These are phyloP conservation scores for Brachymystax lenok DNA, from an alignment of 2,797 vertebrate species.

Conservation along the genomic window DNA sequence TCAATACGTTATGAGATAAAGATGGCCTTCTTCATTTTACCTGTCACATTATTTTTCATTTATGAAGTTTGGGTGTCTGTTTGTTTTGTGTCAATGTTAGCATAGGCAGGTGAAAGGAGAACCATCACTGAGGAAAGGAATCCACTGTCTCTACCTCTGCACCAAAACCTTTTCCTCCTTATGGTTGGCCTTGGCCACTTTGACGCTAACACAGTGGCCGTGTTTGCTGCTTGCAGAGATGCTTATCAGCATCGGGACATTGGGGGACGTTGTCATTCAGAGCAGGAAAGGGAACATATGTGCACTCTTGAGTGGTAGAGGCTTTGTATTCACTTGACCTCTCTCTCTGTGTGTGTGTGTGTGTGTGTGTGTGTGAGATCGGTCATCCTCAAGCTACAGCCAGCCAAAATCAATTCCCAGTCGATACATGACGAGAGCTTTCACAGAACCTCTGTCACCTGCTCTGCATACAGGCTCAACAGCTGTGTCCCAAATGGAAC, in stretches of 20 bases:
- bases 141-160: neutral
- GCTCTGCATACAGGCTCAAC: constrained; percentile 40
- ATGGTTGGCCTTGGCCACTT: neutral
- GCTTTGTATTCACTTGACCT: neutral
- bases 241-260: neutral
- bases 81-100: constrained; percentile 10
- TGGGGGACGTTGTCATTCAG: constrained; percentile 6
- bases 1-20: too few species aligned
- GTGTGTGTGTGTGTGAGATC: too few species aligned
- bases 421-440: constrained; percentile 31
- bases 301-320: neutral
- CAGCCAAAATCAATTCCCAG: constrained; percentile 53
- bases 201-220: neutral
- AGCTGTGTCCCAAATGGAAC: neutral
- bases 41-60: too few species aligned
- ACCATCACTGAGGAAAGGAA: neutral
- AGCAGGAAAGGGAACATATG: neutral
- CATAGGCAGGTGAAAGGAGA: constrained; percentile 13
- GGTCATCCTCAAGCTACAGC: constrained; percentile 39
- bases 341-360: too few species aligned
- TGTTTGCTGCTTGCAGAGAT: constrained; percentile 11
- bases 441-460: constrained; percentile 50
- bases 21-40: too few species aligned
- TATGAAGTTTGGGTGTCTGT: constrained; percentile 6
- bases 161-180: neutral